A percentile compares a stretch with the other conserved stretches of the same genome.
Evolutionary conservation across 2,113 vertebrate genomes (phyloP).

Genomic region (Danionella cerebrum): DNA sequence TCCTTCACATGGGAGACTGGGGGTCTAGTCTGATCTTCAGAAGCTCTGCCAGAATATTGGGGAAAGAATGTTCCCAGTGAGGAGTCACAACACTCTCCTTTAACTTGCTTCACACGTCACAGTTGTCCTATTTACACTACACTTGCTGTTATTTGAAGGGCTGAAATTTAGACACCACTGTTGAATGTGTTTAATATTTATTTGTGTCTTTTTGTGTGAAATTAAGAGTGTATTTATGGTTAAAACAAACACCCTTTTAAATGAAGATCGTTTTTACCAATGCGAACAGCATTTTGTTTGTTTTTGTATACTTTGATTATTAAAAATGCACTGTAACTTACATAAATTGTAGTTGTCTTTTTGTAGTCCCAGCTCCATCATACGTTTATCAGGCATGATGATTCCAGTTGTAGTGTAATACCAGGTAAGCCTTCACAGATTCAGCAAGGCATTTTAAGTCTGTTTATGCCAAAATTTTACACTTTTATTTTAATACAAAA

Average conservation of each 20-base stretch:
- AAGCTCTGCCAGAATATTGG: not conserved
- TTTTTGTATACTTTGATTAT: conserved; percentile 1
- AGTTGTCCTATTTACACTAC: not conserved
- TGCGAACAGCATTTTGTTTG: conserved; percentile 13
- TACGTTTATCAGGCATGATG: not conserved
- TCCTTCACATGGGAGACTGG: no score
- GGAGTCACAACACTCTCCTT: not conserved
- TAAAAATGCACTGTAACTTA: conserved; percentile 1
- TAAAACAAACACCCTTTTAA: not conserved
- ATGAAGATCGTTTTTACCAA: not conserved
- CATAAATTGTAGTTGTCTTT: not conserved
- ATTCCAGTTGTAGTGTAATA: not conserved
- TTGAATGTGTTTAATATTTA: conserved; percentile 50
- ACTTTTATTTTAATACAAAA: no score
- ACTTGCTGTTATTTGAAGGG: not conserved
- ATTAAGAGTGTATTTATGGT: conserved; percentile 2
- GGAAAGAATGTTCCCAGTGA: not conserved
- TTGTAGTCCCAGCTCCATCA: not conserved
- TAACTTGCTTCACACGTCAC: not conserved
- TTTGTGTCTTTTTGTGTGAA: conserved; percentile 45
- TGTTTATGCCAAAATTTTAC: no score
- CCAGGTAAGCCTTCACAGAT: no score
- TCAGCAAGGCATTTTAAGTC: no score
- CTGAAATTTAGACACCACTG: not conserved
- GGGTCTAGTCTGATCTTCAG: not conserved